Evolutionary conservation across 2,113 vertebrate genomes (phyloP).

Genomic region (Asarcornis scutulata): DNA sequence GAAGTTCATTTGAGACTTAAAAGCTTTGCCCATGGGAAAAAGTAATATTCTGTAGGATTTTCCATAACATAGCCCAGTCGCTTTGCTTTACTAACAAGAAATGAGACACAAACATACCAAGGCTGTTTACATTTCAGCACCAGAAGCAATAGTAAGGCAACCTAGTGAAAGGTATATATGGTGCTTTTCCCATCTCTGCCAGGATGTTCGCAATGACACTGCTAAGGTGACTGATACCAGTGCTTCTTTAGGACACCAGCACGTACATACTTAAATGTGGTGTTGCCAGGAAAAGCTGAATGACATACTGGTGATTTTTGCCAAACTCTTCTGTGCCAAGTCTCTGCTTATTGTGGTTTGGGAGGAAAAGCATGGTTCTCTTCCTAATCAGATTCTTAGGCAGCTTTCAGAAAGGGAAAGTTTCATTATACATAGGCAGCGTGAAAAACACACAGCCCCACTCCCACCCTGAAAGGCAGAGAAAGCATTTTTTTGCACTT

Average conservation of each 20-base stretch:
- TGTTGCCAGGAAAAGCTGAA: neutral
- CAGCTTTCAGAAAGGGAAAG: neutral
- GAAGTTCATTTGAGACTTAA: neutral
- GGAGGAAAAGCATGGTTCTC: neutral
- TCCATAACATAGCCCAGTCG: neutral
- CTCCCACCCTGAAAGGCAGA: neutral
- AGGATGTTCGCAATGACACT: neutral
- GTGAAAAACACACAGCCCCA: neutral
- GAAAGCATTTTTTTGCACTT: neutral
- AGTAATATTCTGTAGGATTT: neutral
- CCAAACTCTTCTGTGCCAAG: neutral
- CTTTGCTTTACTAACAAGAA: neutral
- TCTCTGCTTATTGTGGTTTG: neutral
- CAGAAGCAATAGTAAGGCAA: neutral
- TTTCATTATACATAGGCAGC: neutral
- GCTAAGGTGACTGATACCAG: neutral
- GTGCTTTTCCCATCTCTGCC: neutral
- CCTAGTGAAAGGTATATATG: neutral
- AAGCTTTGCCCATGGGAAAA: accelerated
- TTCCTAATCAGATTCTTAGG: neutral
- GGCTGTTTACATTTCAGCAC: neutral
- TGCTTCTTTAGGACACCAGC: neutral
- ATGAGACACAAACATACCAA: neutral
- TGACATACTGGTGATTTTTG: neutral
- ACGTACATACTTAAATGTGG: neutral